A percentile compares a stretch with the other conserved stretches of the same genome.
Conservation (phyloP, 2,113 vertebrate genomes). For the Platanista minor region DNA sequence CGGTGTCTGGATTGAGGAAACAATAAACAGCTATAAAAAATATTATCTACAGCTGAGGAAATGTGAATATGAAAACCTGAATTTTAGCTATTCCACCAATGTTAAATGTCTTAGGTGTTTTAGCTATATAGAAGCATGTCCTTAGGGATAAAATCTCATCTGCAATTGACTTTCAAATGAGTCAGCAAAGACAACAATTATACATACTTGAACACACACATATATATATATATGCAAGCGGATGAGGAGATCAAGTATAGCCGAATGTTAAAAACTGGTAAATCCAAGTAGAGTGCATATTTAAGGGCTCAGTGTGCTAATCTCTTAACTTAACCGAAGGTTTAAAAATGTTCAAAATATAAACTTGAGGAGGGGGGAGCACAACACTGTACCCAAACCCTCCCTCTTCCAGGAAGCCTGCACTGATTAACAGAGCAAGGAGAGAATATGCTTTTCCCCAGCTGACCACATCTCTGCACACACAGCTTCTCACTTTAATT, state of each 20-base stretch:
- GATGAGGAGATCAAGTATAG: not conserved
- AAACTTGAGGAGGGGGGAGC: not conserved
- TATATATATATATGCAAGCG: not conserved
- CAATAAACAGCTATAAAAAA: not conserved
- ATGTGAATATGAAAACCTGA: not conserved
- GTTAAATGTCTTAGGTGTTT: not conserved
- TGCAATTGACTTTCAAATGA: not conserved
- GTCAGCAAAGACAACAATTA: not conserved
- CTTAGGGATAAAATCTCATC: not conserved
- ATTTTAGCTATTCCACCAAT: not conserved
- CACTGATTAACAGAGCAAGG: not conserved
- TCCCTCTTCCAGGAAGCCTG: not conserved
- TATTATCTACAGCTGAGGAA: not conserved
- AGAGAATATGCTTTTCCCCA: not conserved
- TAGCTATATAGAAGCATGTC: not conserved
- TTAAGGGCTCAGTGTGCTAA: not conserved
- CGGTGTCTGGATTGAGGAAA: not conserved
- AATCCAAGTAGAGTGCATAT: not conserved
- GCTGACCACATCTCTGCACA: not conserved
- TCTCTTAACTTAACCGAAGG: not conserved
- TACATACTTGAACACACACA: not conserved
- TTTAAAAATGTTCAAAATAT: not conserved
- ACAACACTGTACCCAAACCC: not conserved
- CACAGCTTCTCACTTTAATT: not conserved
- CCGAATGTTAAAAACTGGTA: not conserved